Base-by-base conservation (phyloP, 2,888 invertebrate genomes). In the Ichneumoninae sp. region DNA sequence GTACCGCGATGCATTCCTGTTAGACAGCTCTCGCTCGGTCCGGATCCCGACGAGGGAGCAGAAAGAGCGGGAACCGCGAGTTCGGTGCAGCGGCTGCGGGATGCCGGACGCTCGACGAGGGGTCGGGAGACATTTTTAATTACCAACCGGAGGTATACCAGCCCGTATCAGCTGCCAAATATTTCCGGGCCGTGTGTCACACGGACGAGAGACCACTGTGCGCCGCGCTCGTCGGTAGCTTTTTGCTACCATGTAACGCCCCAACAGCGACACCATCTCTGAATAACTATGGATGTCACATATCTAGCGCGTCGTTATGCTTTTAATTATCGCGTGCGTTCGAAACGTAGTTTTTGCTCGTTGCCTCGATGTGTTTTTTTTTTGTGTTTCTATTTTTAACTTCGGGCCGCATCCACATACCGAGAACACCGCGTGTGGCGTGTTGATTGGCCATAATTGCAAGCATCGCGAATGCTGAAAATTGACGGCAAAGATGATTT, bases 121-220 rank as follows among this genome's bases (percentile, higher is more conserved):
- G 91, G 90, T 91, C 89, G 90, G 89, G 90, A 92, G 93, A 92
- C 92, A 93, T 92, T 93, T 93, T 93, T 93, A 93, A 93, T 93
- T 93, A 93, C 91, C 91, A 90, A 90, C 90, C 91, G 91, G 92
- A 92, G 92, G 90, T 91, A 90, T 90, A 87, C 88, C 87, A 87
- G 87, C 88, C 89, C 90, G 89, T 91, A 93, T 93, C 92, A 92
- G 89, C 92, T 93, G 93, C 93, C 93, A 92, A 93, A 93, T 93
- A 92, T 92, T 92, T 93, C 91, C 93, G 91, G 89, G 85, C 90
- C 86, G 85, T 87, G 87, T 92, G 92, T 92, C 92, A 91, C 90
- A 76, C 66, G 66, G 71, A 81, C 66, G 83, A 47, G 44, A 47
- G 44, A 69, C 81, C 47, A 70, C 69, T 26, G 16, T 10, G 57